These are phyloP conservation scores for Corythoichthys haematopterus DNA, from an alignment of 2,113 vertebrate genomes.

Conservation along the genomic window DNA sequence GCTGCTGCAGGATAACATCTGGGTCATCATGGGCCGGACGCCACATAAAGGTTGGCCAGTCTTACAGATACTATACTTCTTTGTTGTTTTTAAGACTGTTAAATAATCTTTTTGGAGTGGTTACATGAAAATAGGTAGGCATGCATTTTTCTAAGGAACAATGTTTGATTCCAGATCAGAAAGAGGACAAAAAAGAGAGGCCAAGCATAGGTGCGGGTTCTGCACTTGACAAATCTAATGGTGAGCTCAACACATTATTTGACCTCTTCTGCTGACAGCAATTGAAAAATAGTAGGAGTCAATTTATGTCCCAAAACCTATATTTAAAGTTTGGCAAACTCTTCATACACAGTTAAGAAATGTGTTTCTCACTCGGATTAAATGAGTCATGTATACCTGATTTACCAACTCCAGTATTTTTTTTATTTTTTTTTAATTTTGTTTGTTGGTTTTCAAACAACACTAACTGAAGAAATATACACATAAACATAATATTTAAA, in stretches of 20 bases:
- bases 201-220: constrained; percentile 55
- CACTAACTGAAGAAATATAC: not conserved
- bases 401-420: not conserved
- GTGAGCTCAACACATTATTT: constrained; percentile 25
- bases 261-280: not conserved
- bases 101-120: no score
- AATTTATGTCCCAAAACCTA: not conserved
- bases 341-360: not conserved
- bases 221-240: constrained; percentile 64
- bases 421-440: not conserved
- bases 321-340: not conserved
- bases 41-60: constrained; percentile 63
- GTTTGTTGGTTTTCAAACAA: not conserved
- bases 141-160: constrained; percentile 29
- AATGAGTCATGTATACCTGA: no score
- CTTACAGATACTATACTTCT: no score
- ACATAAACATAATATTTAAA: not conserved
- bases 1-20: constrained; percentile 12
- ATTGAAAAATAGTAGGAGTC: not conserved
- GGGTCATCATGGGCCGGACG: constrained; percentile 66
- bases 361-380: not conserved
- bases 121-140: no score
- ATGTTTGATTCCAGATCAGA: constrained; percentile 63
- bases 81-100: no score
- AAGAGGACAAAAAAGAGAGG: constrained; percentile 67